Percentiles rank a stretch among this genome's conserved stretches.
Evolutionary conservation across 2,888 invertebrate species (phyloP).

Genomic region (Molanna angustata): DNA sequence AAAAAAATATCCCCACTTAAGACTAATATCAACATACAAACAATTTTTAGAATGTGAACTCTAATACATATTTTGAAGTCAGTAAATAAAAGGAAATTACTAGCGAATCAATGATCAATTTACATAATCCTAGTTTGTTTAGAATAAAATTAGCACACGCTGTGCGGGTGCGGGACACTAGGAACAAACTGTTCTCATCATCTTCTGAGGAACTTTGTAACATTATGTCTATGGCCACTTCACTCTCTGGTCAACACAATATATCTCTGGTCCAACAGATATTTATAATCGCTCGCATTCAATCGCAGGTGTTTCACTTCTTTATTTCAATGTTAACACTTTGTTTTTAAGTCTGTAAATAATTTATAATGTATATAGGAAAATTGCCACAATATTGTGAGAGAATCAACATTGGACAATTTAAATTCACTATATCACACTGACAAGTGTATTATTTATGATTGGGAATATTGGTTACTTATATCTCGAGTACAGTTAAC

Average conservation of each 20-base stretch:
- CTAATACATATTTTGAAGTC: constrained; percentile 29
- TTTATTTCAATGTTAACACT: too few relatives aligned
- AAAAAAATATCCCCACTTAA: constrained; percentile 21
- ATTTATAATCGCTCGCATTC: not conserved
- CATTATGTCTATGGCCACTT: constrained; percentile 31
- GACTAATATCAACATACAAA: constrained; percentile 31
- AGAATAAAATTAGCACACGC: constrained; percentile 29
- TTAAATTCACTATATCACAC: constrained; percentile 8
- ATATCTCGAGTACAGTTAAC: too few relatives aligned
- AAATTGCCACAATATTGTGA: constrained; percentile 6
- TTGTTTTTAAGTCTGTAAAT: constrained; percentile 8
- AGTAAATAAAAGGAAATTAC: constrained; percentile 31
- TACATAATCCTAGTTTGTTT: constrained; percentile 27
- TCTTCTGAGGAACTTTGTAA: constrained; percentile 32
- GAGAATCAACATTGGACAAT: constrained; percentile 12
- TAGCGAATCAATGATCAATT: constrained; percentile 29
- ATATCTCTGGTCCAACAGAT: not conserved
- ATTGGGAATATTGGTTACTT: too few relatives aligned
- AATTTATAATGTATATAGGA: constrained; percentile 7
- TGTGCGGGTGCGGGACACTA: constrained; percentile 19
- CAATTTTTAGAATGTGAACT: constrained; percentile 30
- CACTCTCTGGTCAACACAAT: constrained; percentile 3
- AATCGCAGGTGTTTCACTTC: not conserved
- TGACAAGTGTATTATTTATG: too few relatives aligned
- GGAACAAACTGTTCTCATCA: constrained; percentile 30